Evolutionary conservation across 2,113 vertebrate genomes (phyloP).

Genomic region (Acanthochromis polyacanthus): DNA sequence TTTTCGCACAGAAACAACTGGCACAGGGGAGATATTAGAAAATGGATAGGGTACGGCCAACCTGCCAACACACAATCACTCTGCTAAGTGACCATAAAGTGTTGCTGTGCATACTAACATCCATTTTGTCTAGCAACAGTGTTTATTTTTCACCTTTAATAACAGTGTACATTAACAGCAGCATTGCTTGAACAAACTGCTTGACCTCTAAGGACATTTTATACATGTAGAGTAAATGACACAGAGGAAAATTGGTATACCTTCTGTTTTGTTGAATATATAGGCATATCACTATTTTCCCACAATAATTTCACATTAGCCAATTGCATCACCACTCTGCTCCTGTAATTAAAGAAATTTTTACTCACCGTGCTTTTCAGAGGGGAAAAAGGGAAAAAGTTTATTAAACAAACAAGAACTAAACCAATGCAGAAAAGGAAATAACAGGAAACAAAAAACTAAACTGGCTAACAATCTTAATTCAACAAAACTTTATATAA

Average conservation of each 20-base stretch:
- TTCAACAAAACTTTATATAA: too few species aligned
- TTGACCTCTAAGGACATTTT: constrained; percentile 27
- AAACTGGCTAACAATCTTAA: too few species aligned
- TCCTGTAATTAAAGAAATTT: not conserved
- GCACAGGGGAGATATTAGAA: constrained; percentile 55
- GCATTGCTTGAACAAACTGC: constrained; percentile 23
- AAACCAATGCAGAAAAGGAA: too few species aligned
- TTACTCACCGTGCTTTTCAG: not conserved
- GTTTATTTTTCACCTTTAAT: constrained; percentile 16
- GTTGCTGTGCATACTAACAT: constrained; percentile 25
- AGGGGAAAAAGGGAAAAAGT: not conserved
- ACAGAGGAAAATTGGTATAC: not conserved
- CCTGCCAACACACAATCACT: constrained; percentile 25
- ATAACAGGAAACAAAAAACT: too few species aligned
- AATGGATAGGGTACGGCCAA: constrained; percentile 49
- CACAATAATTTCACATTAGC: not conserved
- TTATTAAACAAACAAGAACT: too few species aligned
- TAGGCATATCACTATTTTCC: not conserved
- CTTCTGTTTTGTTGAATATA: not conserved
- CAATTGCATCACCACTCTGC: not conserved
- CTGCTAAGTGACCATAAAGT: constrained; percentile 18
- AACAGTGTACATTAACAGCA: not conserved
- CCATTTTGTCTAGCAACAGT: not conserved
- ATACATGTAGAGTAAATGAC: not conserved
- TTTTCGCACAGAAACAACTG: constrained; percentile 51